Evolutionary conservation across 2,113 vertebrate genomes (phyloP).

Genomic region (Dicrurus megarhynchus): DNA sequence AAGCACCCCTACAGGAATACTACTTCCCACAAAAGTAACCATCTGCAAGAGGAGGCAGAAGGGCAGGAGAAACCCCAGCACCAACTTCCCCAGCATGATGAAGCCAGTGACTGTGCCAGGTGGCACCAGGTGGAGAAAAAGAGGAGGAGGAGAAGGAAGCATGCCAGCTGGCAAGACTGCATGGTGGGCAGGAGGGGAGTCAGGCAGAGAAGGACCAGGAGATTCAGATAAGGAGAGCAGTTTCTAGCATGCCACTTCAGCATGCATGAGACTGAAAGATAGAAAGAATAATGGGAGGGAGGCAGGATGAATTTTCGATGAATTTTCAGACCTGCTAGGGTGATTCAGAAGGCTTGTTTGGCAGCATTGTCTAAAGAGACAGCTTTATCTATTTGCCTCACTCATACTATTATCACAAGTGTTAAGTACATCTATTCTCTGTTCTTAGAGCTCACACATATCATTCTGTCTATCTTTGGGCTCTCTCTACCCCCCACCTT

Average conservation of each 20-base stretch:
- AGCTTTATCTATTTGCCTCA: background rate
- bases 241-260: background rate
- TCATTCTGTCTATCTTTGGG: background rate
- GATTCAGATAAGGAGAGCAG: background rate
- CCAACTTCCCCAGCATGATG: background rate
- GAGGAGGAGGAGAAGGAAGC: background rate
- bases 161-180: background rate
- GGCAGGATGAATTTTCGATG: background rate
- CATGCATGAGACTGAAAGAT: background rate
- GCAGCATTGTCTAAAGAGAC: background rate
- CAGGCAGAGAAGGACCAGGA: background rate
- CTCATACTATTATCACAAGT: background rate
- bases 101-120: background rate
- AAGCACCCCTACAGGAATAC: background rate
- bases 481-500: background rate
- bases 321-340: background rate
- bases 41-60: background rate
- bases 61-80: background rate
- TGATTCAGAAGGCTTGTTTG: background rate
- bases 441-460: background rate
- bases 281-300: background rate
- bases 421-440: background rate
- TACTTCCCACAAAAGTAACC: background rate
- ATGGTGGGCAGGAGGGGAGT: background rate
- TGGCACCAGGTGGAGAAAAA: background rate